Percentiles rank a stretch among this genome's conserved stretches.
phyloP scores from a whole-genome alignment of 2,113 vertebrate species.

The Lucifuga dentata region DNA sequence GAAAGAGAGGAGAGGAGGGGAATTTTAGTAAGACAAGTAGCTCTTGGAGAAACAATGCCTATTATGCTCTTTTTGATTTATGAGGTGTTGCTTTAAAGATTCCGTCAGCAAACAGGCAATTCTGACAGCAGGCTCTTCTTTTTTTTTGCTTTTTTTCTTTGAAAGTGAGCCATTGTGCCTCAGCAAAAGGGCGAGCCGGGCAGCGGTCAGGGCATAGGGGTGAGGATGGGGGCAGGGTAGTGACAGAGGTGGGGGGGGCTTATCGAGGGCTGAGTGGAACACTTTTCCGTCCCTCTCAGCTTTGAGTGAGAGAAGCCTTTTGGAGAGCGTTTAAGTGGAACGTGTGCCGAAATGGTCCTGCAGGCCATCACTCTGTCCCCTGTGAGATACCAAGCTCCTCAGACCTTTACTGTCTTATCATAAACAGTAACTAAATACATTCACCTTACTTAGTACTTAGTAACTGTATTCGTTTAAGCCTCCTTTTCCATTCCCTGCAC shows the following conservation, averaged over 20 bases:
- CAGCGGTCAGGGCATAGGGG: constrained; percentile 69
- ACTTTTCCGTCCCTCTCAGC: constrained; percentile 58
- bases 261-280: constrained; percentile 57
- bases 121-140: constrained; percentile 75
- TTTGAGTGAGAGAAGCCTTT: constrained; percentile 62
- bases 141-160: constrained; percentile 76
- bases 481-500: constrained; percentile 5
- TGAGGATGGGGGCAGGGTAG: constrained; percentile 38
- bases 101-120: constrained; percentile 82
- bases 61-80: constrained; percentile 86
- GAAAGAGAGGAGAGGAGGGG: constrained; percentile 50
- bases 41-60: constrained; percentile 81
- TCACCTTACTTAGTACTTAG: no score
- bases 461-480: neutral
- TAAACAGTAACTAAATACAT: no score
- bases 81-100: constrained; percentile 83
- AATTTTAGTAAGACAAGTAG: constrained; percentile 71
- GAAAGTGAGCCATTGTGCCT: constrained; percentile 81
- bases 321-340: constrained; percentile 75
- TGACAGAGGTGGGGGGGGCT: constrained; percentile 27
- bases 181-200: constrained; percentile 68
- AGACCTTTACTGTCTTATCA: neutral
- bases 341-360: constrained; percentile 61
- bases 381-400: constrained; percentile 14
- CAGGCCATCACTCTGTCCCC: constrained; percentile 33